Evolutionary conservation across 2,797 vertebrate species (phyloP).

Genomic region (Hippocampus kuda): DNA sequence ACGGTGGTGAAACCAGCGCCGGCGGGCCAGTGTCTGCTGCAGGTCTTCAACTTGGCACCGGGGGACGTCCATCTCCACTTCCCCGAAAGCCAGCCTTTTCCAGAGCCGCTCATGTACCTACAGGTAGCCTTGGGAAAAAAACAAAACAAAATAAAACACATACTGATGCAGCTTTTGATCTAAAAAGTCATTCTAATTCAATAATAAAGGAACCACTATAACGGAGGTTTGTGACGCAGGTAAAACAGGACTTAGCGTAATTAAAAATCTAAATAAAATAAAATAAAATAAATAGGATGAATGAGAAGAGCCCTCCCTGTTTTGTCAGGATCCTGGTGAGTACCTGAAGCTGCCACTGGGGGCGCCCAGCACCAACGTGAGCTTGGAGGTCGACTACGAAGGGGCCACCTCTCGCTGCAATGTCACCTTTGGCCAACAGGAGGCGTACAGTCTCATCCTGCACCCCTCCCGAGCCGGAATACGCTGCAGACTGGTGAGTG

Average conservation of each 20-base stretch:
- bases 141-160: not conserved
- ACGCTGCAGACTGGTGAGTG: conserved; percentile 73
- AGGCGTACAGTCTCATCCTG: conserved; percentile 74
- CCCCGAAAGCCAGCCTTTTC: conserved; percentile 47
- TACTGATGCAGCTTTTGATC: not conserved
- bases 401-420: conserved; percentile 35
- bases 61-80: conserved; percentile 58
- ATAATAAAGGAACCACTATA: not conserved
- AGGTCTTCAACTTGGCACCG: conserved; percentile 78
- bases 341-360: conserved; percentile 68
- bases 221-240: no score
- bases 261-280: no score
- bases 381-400: conserved; percentile 38
- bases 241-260: no score
- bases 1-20: conserved; percentile 64
- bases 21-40: conserved; percentile 69
- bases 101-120: conserved; percentile 57
- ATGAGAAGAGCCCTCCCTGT: conserved; percentile 3
- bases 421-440: conserved; percentile 52
- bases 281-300: not conserved
- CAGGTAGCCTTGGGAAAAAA: conserved; percentile 56
- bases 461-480: conserved; percentile 34
- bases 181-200: not conserved
- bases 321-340: conserved; percentile 67
- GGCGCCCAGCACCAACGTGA: conserved; percentile 36